A percentile compares a stretch with the other conserved stretches of the same genome.
Evolutionary conservation across 2,797 vertebrate species (phyloP).

Genomic region (Sebastes jordani): DNA sequence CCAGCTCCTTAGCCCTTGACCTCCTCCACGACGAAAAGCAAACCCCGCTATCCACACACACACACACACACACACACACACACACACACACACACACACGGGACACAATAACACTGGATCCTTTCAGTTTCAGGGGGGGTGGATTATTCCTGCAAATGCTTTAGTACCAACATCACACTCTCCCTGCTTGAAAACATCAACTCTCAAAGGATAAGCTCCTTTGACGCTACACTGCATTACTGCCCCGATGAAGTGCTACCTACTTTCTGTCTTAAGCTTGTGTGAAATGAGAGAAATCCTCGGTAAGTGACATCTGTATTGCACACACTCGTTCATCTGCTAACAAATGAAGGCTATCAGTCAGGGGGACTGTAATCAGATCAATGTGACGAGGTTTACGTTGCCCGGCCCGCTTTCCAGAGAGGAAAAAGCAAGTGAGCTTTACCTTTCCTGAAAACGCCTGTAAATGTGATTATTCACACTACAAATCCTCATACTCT

Average conservation of each 20-base stretch:
- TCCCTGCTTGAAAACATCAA: slow-evolving; percentile 67
- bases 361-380: slow-evolving; percentile 42
- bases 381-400: slow-evolving; percentile 48
- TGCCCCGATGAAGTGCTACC: slow-evolving; percentile 45
- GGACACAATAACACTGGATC: slow-evolving; percentile 45
- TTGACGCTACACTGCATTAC: slow-evolving; percentile 65
- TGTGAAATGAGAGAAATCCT: slow-evolving; percentile 72
- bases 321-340: slow-evolving; percentile 18
- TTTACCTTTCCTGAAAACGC: neutral
- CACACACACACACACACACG: neutral
- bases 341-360: slow-evolving; percentile 51
- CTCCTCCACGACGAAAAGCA: slow-evolving; percentile 4
- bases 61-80: neutral
- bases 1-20: slow-evolving; percentile 12
- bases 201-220: slow-evolving; percentile 77
- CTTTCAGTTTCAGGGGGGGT: slow-evolving; percentile 39
- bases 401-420: neutral
- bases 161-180: slow-evolving; percentile 56
- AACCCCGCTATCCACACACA: neutral
- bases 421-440: neutral
- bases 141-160: slow-evolving; percentile 69
- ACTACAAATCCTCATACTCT: neutral
- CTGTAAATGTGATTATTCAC: neutral
- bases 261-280: slow-evolving; percentile 72
- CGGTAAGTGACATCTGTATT: slow-evolving; percentile 67